Evolutionary conservation across 2,888 invertebrate species (phyloP).

Genomic region (Polymixis lichenea): DNA sequence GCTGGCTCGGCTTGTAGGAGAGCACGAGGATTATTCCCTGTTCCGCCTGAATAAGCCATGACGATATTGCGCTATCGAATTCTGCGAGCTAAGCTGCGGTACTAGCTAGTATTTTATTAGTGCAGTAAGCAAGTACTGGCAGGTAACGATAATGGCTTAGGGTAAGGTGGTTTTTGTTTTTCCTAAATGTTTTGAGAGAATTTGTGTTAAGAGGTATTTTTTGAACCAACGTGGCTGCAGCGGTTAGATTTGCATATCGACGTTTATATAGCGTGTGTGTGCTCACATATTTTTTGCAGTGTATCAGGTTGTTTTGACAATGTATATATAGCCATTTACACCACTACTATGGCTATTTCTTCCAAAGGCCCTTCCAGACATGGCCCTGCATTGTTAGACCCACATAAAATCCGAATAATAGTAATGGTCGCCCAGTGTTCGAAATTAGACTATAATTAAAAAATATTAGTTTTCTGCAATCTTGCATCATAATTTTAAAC

Average conservation of each 20-base stretch:
- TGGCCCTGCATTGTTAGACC: too few species aligned
- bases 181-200: background rate
- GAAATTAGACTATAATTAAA: too few species aligned
- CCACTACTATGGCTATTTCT: too few species aligned
- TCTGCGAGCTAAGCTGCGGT: conserved; percentile 33
- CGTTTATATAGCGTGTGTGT: background rate
- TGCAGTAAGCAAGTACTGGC: conserved; percentile 23
- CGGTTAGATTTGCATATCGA: background rate
- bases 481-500: too few species aligned
- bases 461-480: too few species aligned
- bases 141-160: conserved; percentile 22
- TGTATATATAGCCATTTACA: too few species aligned
- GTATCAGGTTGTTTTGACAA: background rate
- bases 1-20: conserved; percentile 25
- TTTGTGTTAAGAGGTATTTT: conserved; percentile 4
- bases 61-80: conserved; percentile 50
- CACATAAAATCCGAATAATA: too few species aligned
- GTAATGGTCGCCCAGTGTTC: too few species aligned
- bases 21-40: conserved; percentile 49
- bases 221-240: background rate
- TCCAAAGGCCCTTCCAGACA: too few species aligned
- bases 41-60: conserved; percentile 57
- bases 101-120: conserved; percentile 51
- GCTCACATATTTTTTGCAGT: background rate
- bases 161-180: background rate